phyloP scores from a whole-genome alignment of 2,888 invertebrate genomes.

The Acronicta aceris region DNA sequence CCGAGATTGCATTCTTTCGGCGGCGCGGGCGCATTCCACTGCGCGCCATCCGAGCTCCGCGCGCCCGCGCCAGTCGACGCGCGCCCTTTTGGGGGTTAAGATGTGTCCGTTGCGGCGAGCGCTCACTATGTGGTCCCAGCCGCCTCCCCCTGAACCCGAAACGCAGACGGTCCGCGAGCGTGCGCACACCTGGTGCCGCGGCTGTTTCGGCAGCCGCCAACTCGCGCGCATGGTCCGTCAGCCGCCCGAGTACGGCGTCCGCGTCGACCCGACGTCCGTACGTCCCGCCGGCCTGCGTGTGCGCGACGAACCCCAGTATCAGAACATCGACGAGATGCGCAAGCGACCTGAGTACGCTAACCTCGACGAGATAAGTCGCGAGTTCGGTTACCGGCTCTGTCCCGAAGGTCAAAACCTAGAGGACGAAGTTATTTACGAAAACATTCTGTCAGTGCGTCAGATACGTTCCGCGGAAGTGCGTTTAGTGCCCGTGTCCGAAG shows the following conservation, averaged over 20 bases:
- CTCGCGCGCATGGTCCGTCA: constrained; percentile 83
- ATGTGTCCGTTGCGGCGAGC: constrained; percentile 88
- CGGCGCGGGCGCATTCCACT: constrained; percentile 89
- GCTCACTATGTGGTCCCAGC: constrained; percentile 88
- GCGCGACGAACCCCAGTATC: constrained; percentile 84
- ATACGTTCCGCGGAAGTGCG: constrained; percentile 87
- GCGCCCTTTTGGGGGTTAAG: constrained; percentile 89
- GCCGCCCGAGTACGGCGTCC: constrained; percentile 81
- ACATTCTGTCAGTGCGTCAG: constrained; percentile 86
- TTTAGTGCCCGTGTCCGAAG: constrained; percentile 86
- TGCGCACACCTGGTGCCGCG: constrained; percentile 75
- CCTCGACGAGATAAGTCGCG: constrained; percentile 86
- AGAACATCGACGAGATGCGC: constrained; percentile 84
- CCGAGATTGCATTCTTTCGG: constrained; percentile 90
- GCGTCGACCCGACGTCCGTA: constrained; percentile 78
- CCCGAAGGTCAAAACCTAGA: constrained; percentile 88
- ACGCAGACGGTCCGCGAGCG: constrained; percentile 74
- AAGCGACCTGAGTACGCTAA: constrained; percentile 87
- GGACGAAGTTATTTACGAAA: constrained; percentile 87
- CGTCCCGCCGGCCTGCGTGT: constrained; percentile 80
- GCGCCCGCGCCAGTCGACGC: constrained; percentile 87
- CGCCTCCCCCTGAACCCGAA: constrained; percentile 82
- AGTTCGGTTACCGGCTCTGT: constrained; percentile 86
- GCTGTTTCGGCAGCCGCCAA: constrained; percentile 74
- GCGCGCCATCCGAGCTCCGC: constrained; percentile 86